Conservation (phyloP, 64 coral and sea anemone species). For the Exaiptasia diaphana region DNA sequence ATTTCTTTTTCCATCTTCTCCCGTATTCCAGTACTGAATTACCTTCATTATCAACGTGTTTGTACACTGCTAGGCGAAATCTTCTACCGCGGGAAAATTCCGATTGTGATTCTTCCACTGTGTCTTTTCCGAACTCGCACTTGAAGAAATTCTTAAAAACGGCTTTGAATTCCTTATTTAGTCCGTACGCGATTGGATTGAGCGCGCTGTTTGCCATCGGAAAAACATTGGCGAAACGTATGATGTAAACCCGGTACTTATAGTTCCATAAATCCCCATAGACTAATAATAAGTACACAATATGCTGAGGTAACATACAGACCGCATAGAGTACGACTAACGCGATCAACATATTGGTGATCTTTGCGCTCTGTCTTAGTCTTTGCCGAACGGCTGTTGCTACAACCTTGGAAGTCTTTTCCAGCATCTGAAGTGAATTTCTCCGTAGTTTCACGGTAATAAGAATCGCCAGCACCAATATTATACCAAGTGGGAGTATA, state of each 20-base stretch:
- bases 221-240: conserved; percentile 86
- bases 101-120: neutral
- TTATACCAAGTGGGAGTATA: conserved; percentile 54
- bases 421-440: conserved; percentile 40
- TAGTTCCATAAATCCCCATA: conserved; percentile 51
- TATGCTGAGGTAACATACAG: conserved; percentile 85
- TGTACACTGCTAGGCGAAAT: conserved; percentile 44
- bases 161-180: conserved; percentile 84
- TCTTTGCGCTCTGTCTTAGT: conserved; percentile 59
- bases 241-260: conserved; percentile 64
- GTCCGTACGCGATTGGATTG: conserved; percentile 82
- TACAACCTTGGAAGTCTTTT: conserved; percentile 51
- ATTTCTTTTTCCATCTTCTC: neutral
- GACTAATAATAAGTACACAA: conserved; percentile 57
- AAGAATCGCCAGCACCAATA: conserved; percentile 34
- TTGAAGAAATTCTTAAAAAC: conserved; percentile 83
- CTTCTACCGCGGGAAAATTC: neutral
- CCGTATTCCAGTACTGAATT: neutral
- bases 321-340: conserved; percentile 75
- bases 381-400: conserved; percentile 58
- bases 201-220: conserved; percentile 91
- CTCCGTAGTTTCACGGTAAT: conserved; percentile 50
- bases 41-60: neutral
- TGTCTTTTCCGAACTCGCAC: conserved; percentile 18
- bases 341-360: conserved; percentile 69